Evolutionary conservation across 64 coral and sea anemone genomes (phyloP), one percentile per base, ranked within the genome.

Genomic region (Cladopsammia gracilis): DNA sequence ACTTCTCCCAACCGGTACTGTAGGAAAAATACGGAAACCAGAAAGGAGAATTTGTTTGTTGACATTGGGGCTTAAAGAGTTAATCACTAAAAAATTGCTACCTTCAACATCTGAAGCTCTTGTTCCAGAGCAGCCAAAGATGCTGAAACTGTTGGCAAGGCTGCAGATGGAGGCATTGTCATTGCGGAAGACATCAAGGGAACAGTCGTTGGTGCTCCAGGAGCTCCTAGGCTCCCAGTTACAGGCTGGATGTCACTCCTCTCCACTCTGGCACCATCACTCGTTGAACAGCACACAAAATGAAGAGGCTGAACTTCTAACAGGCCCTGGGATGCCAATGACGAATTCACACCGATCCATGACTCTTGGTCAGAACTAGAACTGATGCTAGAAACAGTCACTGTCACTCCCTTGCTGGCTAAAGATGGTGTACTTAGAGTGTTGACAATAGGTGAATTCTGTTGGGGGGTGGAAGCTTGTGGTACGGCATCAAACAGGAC

Each of bases 261-360:
- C 47, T 99, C 98, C 22, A 99, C 90, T 65, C 95, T 83, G 3
- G 94, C 95, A 20, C 98, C 98, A 89, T 99, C 94, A 91, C 98
- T 99, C 3, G 88, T 96, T 1, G 98, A 96, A 56, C 79, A 96
- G 91, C 98, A 99, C 44, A 81, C 80, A 65, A 94, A 99, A 77
- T 99, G 94, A 73, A 99, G 86, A 25, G 98, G 94, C 56, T 99
- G 94, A 12, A 96, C 94, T 75, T 99, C 98, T 34, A 99, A 73
- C 13, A 99, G 92, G 34, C 98, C 98, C 44, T 92, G 95, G n/a
- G 86, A 83, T 14, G 92, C 88, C 26, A 90, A 34, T 13, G 81
- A 19, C n/a, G 80, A 73, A 85, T 51, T 56, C 83, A 58, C 76
- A 90, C 88, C 73, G 58, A 88, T 70, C 71, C 79, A 86, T 19